Conservation (phyloP, 2,113 vertebrate species). For the Scolopax mira region DNA sequence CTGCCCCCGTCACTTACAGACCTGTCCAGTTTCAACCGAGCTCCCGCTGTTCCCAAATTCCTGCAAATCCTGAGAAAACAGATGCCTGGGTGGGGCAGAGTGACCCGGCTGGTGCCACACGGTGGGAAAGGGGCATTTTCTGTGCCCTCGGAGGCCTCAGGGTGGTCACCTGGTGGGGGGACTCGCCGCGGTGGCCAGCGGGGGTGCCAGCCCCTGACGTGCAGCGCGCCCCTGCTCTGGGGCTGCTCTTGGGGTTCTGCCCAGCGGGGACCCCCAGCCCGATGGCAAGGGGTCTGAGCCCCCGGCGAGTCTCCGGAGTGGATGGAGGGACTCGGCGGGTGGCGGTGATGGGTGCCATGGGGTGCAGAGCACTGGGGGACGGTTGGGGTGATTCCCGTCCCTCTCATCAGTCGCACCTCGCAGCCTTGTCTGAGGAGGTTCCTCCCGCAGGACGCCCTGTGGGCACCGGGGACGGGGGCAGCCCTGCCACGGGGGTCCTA, state of each 20-base stretch:
- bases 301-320: accelerated
- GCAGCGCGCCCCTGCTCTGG: neutral
- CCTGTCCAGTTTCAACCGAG: neutral
- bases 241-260: neutral
- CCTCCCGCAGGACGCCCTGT: neutral
- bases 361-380: accelerated
- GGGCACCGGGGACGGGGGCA: neutral
- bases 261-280: neutral
- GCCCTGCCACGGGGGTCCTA: accelerated
- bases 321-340: accelerated
- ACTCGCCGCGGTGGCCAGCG: accelerated
- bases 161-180: accelerated
- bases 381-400: accelerated
- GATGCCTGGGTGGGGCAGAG: neutral
- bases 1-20: neutral
- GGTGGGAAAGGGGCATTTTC: neutral
- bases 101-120: accelerated
- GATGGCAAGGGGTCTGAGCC: neutral
- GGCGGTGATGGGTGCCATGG: neutral
- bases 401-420: neutral
- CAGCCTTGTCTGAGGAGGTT: neutral
- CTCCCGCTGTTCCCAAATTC: neutral
- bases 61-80: neutral
- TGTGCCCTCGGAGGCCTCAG: accelerated
- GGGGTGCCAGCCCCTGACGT: neutral